Percentiles rank a stretch among this genome's conserved stretches.
Evolutionary conservation across 2,888 invertebrate genomes (phyloP).

Genomic region (Sarcophaga caerulescens): DNA sequence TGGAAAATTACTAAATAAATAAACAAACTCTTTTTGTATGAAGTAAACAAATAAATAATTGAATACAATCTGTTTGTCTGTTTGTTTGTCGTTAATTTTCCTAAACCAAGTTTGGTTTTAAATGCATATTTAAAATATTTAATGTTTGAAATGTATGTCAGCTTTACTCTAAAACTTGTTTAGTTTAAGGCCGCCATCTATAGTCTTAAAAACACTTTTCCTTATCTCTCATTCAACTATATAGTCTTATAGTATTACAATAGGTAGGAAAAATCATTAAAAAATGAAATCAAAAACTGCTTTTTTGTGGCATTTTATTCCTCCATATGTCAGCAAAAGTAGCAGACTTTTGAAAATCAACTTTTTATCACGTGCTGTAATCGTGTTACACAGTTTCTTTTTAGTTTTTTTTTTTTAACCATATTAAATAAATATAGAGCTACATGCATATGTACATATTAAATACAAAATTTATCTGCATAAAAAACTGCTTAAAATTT

Average conservation of each 20-base stretch:
- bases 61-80: too few relatives aligned
- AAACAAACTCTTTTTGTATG: too few relatives aligned
- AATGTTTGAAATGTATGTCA: not conserved
- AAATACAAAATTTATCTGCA: not conserved
- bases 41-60: too few relatives aligned
- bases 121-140: not conserved
- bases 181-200: conserved; percentile 12
- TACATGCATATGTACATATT: too few relatives aligned
- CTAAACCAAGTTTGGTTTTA: too few relatives aligned
- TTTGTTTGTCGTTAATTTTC: too few relatives aligned
- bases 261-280: conserved; percentile 1
- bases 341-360: not conserved
- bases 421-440: too few relatives aligned
- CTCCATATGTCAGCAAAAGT: not conserved
- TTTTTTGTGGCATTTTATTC: conserved; percentile 8
- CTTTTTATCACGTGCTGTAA: conserved; percentile 61
- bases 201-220: not conserved
- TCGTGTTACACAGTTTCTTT: conserved; percentile 34
- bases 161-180: conserved; percentile 1
- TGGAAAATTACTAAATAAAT: conserved; percentile 7
- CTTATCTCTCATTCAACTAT: not conserved
- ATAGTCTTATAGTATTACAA: not conserved
- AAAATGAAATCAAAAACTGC: not conserved
- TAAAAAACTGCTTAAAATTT: conserved; percentile 11
- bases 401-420: not conserved